phyloP scores from a whole-genome alignment of 1,140 invertebrate genomes.

The Drosophila triauraria region DNA sequence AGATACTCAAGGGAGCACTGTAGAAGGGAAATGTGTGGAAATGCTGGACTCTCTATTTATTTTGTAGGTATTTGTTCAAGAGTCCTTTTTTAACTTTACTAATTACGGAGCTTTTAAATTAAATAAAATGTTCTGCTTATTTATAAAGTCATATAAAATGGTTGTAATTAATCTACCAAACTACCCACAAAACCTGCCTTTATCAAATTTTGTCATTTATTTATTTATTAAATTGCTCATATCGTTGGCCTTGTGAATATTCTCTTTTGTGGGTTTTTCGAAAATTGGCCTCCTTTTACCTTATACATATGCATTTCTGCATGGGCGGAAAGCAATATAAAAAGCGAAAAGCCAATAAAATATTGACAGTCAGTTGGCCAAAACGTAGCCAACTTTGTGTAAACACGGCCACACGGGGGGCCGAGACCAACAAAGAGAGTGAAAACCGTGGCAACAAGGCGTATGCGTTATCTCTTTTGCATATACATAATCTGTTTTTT shows the following conservation, averaged over 20 bases:
- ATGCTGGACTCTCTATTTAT: background rate
- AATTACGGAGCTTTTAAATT: background rate
- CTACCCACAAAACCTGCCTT: too few species aligned
- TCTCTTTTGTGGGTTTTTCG: slow-evolving; percentile 20
- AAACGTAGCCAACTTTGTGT: slow-evolving; percentile 38
- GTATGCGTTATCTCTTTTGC: slow-evolving; percentile 44
- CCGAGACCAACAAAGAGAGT: background rate
- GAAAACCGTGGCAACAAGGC: slow-evolving; percentile 10
- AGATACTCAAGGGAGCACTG: background rate
- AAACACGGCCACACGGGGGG: slow-evolving; percentile 28
- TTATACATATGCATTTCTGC: slow-evolving; percentile 4
- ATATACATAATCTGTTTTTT: slow-evolving; percentile 10
- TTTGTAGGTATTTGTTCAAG: background rate
- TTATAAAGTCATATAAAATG: background rate
- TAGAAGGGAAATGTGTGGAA: slow-evolving; percentile 2
- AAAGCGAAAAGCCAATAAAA: slow-evolving; percentile 55
- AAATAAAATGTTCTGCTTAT: too few species aligned
- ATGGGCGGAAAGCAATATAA: slow-evolving; percentile 23
- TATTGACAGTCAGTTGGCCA: slow-evolving; percentile 61
- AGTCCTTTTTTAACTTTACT: background rate
- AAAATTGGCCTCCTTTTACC: background rate
- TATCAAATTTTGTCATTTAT: slow-evolving; percentile 9
- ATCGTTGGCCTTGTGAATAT: slow-evolving; percentile 26
- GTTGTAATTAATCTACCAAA: too few species aligned
- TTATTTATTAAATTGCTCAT: slow-evolving; percentile 64